Evolutionary conservation across 2,113 vertebrate genomes (phyloP).

Genomic region (Anolis sagrei): DNA sequence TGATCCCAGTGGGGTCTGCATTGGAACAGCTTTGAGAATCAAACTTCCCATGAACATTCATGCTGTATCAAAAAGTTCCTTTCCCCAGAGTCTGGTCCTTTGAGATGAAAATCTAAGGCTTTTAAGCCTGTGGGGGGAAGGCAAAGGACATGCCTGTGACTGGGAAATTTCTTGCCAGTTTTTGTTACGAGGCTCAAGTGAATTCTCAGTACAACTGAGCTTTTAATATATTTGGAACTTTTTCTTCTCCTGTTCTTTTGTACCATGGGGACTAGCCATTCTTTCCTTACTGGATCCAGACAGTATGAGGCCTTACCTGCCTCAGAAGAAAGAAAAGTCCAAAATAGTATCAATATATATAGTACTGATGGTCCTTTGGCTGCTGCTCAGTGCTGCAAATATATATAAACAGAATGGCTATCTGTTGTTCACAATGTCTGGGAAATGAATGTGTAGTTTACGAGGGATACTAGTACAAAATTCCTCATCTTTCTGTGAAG

Average conservation of each 20-base stretch:
- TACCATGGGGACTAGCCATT: neutral
- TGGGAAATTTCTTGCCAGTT: neutral
- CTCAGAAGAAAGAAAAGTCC: neutral
- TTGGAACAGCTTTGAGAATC: conserved; percentile 21
- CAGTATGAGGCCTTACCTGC: neutral
- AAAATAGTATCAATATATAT: neutral
- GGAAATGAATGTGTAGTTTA: neutral
- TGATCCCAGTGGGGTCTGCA: conserved; percentile 14
- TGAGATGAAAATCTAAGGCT: neutral
- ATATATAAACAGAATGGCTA: neutral
- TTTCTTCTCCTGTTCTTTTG: conserved; percentile 2
- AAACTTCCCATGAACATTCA: neutral
- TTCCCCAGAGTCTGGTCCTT: neutral
- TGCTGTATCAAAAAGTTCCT: neutral
- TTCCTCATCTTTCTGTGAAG: too few relatives aligned
- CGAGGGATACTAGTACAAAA: neutral
- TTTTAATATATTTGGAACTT: neutral
- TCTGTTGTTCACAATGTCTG: neutral
- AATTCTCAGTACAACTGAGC: neutral
- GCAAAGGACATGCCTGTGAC: neutral
- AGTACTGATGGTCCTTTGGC: neutral
- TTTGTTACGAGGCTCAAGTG: neutral
- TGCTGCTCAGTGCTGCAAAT: neutral
- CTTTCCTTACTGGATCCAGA: neutral
- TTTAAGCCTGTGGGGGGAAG: neutral